Base-by-base conservation (phyloP, 2,888 invertebrate genomes). In the Apeira syringaria region DNA sequence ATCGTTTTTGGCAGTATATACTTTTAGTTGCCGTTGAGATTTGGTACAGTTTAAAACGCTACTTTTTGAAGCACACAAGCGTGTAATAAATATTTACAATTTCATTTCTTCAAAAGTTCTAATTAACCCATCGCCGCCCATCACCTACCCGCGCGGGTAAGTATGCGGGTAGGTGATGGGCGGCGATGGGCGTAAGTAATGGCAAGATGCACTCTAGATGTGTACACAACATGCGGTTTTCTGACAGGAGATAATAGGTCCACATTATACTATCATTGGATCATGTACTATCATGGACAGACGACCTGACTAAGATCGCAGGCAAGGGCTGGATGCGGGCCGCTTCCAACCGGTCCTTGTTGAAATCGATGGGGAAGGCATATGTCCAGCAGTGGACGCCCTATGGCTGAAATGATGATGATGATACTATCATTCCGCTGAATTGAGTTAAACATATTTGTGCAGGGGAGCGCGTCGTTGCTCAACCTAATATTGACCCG, bases 401-500 rank as follows among this genome's bases (percentile, higher is more conserved):
- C n/a, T n/a, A n/a, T n/a, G n/a, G n/a, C n/a, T n/a, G n/a, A n/a
- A n/a, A n/a, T n/a, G n/a, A n/a, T n/a, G n/a, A n/a, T n/a, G n/a
- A n/a, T n/a, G n/a, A 35, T 40, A 12, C 31, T 35, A 39, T 39
- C 45, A 5, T 20, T 17, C 22, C 9, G 22, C 28, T 33, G 25
- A 32, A 33, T 28, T 12, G 18, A 27, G 18, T n/a, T n/a, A n/a
- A n/a, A n/a, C n/a, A n/a, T n/a, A n/a, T 17, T 17, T 17, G 17
- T 17, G 17, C 17, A 6, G 17, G 17, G 5, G 30, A 31, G 26
- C 26, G 32, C 25, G 10, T 25, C 32, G 37, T 30, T 37, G 40
- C 32, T 39, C 42, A 53, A 53, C 53, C 53, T 52, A 32, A 40
- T 52, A 57, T 62, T 59, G 59, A 64, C 65, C 58, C 48, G 51